Evolutionary conservation across 2,888 invertebrate species (phyloP).

Genomic region (Sinotaia quadrata): DNA sequence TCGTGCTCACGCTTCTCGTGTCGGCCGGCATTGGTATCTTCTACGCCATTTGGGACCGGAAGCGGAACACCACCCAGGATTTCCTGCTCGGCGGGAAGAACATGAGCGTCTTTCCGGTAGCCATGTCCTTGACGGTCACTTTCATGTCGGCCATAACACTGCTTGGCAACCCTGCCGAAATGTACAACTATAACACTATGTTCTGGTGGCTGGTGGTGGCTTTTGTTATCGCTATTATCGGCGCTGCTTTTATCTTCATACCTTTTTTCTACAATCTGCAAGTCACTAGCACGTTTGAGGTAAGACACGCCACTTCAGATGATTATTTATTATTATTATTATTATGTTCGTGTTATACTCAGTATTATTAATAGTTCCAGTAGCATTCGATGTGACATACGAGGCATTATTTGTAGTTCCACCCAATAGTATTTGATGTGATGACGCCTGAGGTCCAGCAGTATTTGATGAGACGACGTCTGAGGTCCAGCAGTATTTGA

Average conservation of each 20-base stretch:
- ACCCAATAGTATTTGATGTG: no score
- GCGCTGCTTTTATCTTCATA: constrained; percentile 35
- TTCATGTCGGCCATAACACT: constrained; percentile 51
- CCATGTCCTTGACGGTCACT: constrained; percentile 66
- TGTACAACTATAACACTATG: constrained; percentile 49
- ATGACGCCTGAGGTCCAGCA: no score
- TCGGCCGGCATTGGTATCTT: constrained; percentile 57
- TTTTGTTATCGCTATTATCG: constrained; percentile 50
- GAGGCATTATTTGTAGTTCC: no score
- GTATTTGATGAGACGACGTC: no score
- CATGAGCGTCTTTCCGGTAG: constrained; percentile 67
- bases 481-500: no score
- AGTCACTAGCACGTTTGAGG: constrained; percentile 43
- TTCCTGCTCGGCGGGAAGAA: constrained; percentile 64
- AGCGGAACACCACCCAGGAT: constrained; percentile 74
- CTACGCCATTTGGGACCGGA: constrained; percentile 74
- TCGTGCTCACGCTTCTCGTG: constrained; percentile 36
- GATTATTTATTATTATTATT: no score
- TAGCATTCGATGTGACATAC: neutral
- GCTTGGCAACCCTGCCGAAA: constrained; percentile 50
- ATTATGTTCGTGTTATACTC: no score
- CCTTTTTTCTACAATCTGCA: constrained; percentile 44
- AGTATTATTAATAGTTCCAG: neutral
- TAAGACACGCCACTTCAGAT: no score
- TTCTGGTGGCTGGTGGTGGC: constrained; percentile 36